Percentiles rank a stretch among this genome's conserved stretches.
phyloP scores from a whole-genome alignment of 2,797 vertebrate species.

The Acanthis flammea region DNA sequence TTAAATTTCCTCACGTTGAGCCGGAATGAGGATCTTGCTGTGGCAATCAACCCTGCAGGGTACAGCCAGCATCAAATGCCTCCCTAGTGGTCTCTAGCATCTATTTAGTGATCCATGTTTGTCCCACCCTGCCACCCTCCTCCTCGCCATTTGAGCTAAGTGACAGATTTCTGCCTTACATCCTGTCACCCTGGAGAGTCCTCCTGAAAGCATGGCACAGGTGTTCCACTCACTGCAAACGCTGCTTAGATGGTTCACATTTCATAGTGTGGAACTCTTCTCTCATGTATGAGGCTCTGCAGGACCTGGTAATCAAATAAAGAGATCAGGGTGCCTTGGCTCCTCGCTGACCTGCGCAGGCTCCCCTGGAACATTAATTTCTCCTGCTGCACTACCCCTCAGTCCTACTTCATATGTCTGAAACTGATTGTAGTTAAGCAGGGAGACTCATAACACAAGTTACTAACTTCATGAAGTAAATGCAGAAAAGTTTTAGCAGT shows the following conservation, averaged over 20 bases:
- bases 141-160: rapidly evolving
- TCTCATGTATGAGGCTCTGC: rapidly evolving
- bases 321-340: rapidly evolving
- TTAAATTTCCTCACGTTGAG: neutral
- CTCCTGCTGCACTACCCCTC: neutral
- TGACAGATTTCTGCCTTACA: neutral
- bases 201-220: neutral
- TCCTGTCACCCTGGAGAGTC: neutral
- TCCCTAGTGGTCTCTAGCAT: neutral
- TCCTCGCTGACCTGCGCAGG: neutral
- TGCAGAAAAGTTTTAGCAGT: neutral
- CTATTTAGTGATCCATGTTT: neutral
- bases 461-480: neutral
- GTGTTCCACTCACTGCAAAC: neutral
- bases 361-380: neutral
- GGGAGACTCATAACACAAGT: neutral
- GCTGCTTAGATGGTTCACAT: neutral
- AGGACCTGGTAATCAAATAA: neutral
- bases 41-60: neutral
- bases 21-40: neutral
- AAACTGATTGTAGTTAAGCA: neutral
- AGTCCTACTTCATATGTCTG: neutral
- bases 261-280: neutral
- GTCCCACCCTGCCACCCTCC: neutral
- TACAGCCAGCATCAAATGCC: neutral